A percentile compares a stretch with the other conserved stretches of the same genome.
Evolutionary conservation across 2,888 invertebrate genomes (phyloP).

Genomic region (Volucella bombylans): DNA sequence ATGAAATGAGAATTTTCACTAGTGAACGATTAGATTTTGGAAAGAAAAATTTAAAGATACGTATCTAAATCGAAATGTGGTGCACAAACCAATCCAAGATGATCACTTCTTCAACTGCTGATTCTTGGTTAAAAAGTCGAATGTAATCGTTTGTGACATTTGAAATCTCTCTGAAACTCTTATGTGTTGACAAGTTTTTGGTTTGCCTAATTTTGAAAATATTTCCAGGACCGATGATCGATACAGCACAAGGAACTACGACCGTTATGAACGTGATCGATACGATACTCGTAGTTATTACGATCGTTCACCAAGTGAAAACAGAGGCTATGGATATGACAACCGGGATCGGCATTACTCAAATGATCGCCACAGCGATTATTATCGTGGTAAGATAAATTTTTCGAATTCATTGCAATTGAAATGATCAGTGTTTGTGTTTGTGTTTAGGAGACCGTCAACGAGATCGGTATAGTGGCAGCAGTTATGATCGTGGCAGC

Average conservation of each 20-base stretch:
- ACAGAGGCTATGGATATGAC: conserved; percentile 80
- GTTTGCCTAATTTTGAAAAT: background rate
- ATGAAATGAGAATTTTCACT: conserved; percentile 24
- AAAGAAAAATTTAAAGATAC: background rate
- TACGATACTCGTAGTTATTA: conserved; percentile 74
- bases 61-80: conserved; percentile 1
- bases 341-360: conserved; percentile 79
- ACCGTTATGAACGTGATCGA: conserved; percentile 77
- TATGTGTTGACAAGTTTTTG: background rate
- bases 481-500: conserved; percentile 49
- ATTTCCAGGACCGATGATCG: conserved; percentile 78
- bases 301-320: conserved; percentile 75
- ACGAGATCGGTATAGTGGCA: conserved; percentile 78
- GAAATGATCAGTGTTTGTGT: background rate
- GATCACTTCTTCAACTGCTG: conserved; percentile 19
- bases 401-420: background rate
- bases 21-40: conserved; percentile 40
- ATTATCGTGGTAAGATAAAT: conserved; percentile 72
- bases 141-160: conserved; percentile 33
- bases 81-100: conserved; percentile 14
- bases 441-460: conserved; percentile 78
- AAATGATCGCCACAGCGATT: conserved; percentile 78
- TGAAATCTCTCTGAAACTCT: background rate
- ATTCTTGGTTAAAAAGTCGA: conserved; percentile 46
- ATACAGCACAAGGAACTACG: conserved; percentile 77